Base-by-base conservation (phyloP, 2,113 vertebrate genomes). In the Pachypanchax playfairii region DNA sequence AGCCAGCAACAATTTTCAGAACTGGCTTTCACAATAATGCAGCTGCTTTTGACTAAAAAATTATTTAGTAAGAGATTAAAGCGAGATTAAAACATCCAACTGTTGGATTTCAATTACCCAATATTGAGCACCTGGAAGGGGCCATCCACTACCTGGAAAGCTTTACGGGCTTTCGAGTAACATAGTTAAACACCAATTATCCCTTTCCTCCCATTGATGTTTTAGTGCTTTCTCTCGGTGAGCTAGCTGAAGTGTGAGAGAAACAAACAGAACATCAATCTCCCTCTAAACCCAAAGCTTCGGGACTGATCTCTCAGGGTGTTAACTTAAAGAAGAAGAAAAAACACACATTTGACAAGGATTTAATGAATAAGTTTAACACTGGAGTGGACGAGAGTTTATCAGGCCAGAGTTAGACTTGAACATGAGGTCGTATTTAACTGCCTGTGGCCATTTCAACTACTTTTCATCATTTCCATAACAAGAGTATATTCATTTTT, bases 181-280 rank as follows among this genome's bases (percentile, higher is more conserved):
- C 46, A 36, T 9, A 20, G 64, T 51, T 75, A 71, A 78, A 79
- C 60, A 58, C 22, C 64, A 77, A 71, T 64, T 68, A 75, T 38
- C 67, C 43, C 18, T 15, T 18, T 43, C 20, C 10, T 51, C 56
- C 39, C 49, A 33, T 48, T 78, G 59, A 74, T 78, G 67, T 75
- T 74, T 64, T 21, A 64, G 33, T 33, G 71, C 42, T 24, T 80
- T 57, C 35, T 75, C 60, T 61, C 47, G 13, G 41, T 54, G 36
- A 61, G 64, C 66, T 64, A 54, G 66, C 61, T 56, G n/a, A 76
- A 65, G 71, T 56, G 69, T 70, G 64, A 60, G 75, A 77, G 69
- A 78, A 82, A 83, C 66, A 84, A 82, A 85, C 76, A 79, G 46
- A 82, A 61, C 75, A 83, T 79, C 83, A 78, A 74, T 79, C 68